These are phyloP conservation scores for Steinernema hermaphroditum DNA, from an alignment of 2,888 invertebrate genomes.

Conservation along the genomic window DNA sequence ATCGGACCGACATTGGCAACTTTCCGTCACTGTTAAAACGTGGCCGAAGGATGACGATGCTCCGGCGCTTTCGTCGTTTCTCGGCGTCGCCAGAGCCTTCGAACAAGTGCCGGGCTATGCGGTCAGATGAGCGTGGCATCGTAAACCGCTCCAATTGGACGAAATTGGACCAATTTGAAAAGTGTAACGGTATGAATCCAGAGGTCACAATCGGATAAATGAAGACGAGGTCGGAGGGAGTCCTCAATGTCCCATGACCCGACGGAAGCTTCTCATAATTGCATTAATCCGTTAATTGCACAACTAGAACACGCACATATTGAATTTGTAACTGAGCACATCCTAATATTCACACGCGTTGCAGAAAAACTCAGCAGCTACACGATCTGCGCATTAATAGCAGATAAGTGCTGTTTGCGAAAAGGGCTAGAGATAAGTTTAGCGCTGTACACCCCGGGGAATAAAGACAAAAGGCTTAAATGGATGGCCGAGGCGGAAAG, in stretches of 20 bases:
- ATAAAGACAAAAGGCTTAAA: not conserved
- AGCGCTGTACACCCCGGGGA: not conserved
- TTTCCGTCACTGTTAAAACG: conserved; percentile 20
- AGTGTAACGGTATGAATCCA: not conserved
- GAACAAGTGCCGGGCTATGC: conserved; percentile 9
- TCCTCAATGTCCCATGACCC: not conserved
- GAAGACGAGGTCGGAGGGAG: not conserved
- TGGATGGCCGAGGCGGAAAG: not conserved
- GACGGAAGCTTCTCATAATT: not conserved
- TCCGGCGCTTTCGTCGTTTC: not conserved
- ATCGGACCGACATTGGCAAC: conserved; percentile 6
- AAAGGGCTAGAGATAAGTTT: not conserved
- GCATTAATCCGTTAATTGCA: not conserved
- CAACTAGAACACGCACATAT: not conserved
- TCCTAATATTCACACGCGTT: not conserved
- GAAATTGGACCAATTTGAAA: not conserved
- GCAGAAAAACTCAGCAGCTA: not conserved
- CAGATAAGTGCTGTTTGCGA: not conserved
- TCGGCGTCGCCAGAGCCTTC: conserved; percentile 4
- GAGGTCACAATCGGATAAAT: too few relatives aligned
- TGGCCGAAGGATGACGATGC: conserved; percentile 4
- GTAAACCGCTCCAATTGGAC: not conserved
- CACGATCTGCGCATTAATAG: not conserved
- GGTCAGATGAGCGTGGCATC: conserved; percentile 25
- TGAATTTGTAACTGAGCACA: not conserved